These are phyloP conservation scores for Dicyrtoma fusca DNA, from an alignment of 2,888 invertebrate species.

Conservation along the genomic window DNA sequence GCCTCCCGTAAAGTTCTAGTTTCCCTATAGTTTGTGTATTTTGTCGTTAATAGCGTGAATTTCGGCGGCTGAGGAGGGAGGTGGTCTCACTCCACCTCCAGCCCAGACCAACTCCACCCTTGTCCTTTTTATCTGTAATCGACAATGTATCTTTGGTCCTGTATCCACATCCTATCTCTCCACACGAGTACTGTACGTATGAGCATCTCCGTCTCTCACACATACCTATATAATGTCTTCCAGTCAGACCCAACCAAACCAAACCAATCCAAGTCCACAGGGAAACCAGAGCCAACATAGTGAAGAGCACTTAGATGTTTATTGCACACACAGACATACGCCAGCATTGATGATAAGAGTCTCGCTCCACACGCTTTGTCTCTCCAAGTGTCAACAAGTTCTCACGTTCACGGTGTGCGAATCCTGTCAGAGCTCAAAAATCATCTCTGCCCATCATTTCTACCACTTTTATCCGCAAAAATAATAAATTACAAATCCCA, in stretches of 20 bases:
- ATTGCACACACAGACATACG: slow-evolving; percentile 33
- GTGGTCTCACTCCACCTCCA: slow-evolving; percentile 25
- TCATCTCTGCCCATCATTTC: too few species aligned
- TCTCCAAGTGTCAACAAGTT: slow-evolving; percentile 31
- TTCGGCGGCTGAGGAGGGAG: slow-evolving; percentile 8
- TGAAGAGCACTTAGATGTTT: slow-evolving; percentile 32
- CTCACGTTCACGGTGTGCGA: too few species aligned
- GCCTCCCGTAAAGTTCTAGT: too few species aligned
- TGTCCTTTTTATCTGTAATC: slow-evolving; percentile 6
- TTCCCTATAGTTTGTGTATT: too few species aligned
- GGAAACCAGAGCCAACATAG: not conserved
- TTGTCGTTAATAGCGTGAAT: not conserved
- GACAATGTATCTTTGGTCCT: slow-evolving; percentile 10
- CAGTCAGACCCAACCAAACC: too few species aligned
- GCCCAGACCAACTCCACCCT: slow-evolving; percentile 22
- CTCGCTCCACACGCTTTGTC: slow-evolving; percentile 20
- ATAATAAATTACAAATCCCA: too few species aligned
- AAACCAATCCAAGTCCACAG: too few species aligned
- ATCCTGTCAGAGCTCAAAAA: too few species aligned
- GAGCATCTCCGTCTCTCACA: too few species aligned
- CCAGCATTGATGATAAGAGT: slow-evolving; percentile 27
- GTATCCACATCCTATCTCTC: not conserved
- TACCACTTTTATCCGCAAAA: too few species aligned
- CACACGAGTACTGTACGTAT: too few species aligned
- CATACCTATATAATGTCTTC: too few species aligned